phyloP scores from a whole-genome alignment of 2,113 vertebrate species.

The Zapus hudsonius region DNA sequence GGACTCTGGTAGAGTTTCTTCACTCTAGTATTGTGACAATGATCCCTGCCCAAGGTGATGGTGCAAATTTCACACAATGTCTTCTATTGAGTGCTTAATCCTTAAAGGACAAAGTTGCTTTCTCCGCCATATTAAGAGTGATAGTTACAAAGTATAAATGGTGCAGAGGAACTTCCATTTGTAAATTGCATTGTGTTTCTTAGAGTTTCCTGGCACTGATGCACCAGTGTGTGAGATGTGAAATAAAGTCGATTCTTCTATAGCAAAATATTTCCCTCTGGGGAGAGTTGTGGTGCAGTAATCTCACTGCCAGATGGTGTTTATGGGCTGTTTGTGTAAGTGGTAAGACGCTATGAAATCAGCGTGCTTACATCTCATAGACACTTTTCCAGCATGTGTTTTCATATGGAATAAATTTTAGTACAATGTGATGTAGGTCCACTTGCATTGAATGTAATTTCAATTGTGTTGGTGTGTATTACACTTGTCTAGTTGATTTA shows the following conservation, averaged over 20 bases:
- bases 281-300: background rate
- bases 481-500: slow-evolving; percentile 18
- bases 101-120: slow-evolving; percentile 5
- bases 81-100: background rate
- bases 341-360: background rate
- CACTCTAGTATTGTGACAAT: background rate
- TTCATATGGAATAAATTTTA: background rate
- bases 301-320: slow-evolving; percentile 11
- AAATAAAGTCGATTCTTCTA: slow-evolving; percentile 56
- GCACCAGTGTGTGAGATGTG: slow-evolving; percentile 47
- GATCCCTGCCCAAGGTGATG: background rate
- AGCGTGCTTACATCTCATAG: slow-evolving; percentile 13
- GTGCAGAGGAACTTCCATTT: background rate
- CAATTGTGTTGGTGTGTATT: slow-evolving; percentile 33
- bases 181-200: slow-evolving; percentile 20
- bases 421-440: slow-evolving; percentile 26
- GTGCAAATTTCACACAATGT: background rate
- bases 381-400: background rate
- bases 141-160: background rate
- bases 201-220: slow-evolving; percentile 10
- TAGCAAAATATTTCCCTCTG: slow-evolving; percentile 34
- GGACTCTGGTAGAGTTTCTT: background rate
- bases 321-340: slow-evolving; percentile 8
- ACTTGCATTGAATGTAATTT: slow-evolving; percentile 46
- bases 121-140: background rate